These are phyloP conservation scores for Monopterus albus DNA, from an alignment of 2,113 vertebrate species.

Conservation along the genomic window DNA sequence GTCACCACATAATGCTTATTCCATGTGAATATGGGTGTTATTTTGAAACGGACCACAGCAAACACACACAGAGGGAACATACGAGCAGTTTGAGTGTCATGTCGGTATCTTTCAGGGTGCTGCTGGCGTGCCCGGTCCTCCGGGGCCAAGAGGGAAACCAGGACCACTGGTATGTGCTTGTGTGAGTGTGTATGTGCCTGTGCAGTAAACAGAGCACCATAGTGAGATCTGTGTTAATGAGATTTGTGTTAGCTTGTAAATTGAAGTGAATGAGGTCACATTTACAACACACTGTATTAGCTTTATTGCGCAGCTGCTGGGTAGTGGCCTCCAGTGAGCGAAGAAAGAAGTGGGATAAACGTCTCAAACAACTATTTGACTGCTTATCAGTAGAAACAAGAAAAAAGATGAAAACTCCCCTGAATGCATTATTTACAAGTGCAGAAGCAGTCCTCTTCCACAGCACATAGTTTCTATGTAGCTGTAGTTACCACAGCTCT, in stretches of 20 bases:
- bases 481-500: too few species aligned
- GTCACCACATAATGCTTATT: too few species aligned
- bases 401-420: background rate
- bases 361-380: background rate
- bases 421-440: background rate
- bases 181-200: constrained; percentile 42
- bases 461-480: too few species aligned
- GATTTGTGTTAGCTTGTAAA: constrained; percentile 32
- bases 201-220: constrained; percentile 23
- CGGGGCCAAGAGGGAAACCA: constrained; percentile 90
- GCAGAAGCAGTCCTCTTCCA: too few species aligned
- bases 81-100: constrained; percentile 22
- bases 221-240: background rate
- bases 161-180: constrained; percentile 88
- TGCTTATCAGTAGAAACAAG: background rate
- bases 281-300: background rate
- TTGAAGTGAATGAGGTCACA: background rate
- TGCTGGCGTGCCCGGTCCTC: constrained; percentile 86
- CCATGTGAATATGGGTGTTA: too few species aligned
- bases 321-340: background rate
- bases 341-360: background rate
- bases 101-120: constrained; percentile 83
- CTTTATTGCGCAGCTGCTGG: background rate
- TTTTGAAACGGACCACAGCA: too few species aligned
- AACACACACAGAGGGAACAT: background rate